Base-by-base conservation (phyloP, 2,888 invertebrate genomes). In the Limnephilus marmoratus region DNA sequence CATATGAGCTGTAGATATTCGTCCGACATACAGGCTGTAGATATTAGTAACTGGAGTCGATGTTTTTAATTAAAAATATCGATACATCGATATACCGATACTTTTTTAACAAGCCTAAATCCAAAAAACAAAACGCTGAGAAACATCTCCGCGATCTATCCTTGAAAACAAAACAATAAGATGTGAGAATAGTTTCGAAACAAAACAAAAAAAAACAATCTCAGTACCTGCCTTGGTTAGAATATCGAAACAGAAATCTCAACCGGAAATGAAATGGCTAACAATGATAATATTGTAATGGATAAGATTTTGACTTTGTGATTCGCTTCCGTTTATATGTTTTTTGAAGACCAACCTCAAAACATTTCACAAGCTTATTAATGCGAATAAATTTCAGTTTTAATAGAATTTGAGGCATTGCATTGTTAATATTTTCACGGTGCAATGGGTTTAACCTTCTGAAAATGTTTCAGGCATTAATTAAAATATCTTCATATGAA, bases 61-160 rank as follows among this genome's bases (percentile, higher is more conserved):
- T n/a, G n/a, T n/a, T n/a, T n/a, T n/a, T n/a, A n/a, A n/a, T n/a
- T n/a, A n/a, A n/a, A n/a, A n/a, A n/a, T n/a, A n/a, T n/a, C n/a
- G n/a, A n/a, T n/a, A n/a, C n/a, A n/a, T n/a, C n/a, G n/a, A n/a
- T n/a, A n/a, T n/a, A n/a, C n/a, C n/a, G n/a, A n/a, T n/a, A n/a
- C n/a, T n/a, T n/a, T n/a, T n/a, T n/a, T n/a, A n/a, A n/a, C n/a
- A n/a, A n/a, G n/a, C n/a, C n/a, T n/a, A n/a, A 87, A 24, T 9
- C 86, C 31, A 80, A 91, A 7, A 31, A 93, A 81, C 82, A 31
- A 68, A 90, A 93, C 92, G 91, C 93, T 91, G 29, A 93, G 93
- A 89, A 93, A 90, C 93, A 93, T 93, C 85, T 81, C 90, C 29
- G 15, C n/a, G 29, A 34, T 81, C 85, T 87, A 85, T 89, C 90